These are phyloP conservation scores for human DNA, from an alignment of 2,113 vertebrate species.

Conservation along the genomic window DNA sequence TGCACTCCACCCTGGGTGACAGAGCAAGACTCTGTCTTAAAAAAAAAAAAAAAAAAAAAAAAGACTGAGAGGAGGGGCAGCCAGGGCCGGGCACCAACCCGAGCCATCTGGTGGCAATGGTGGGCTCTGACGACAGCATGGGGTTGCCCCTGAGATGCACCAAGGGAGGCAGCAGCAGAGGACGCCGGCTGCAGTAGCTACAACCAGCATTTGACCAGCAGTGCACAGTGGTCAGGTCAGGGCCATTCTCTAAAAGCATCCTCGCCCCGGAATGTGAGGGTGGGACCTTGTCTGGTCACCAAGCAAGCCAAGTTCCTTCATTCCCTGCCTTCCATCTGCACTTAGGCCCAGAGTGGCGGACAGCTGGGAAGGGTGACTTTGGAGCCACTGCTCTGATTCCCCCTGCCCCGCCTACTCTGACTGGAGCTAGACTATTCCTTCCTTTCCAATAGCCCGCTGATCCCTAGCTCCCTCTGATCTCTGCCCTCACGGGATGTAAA, in stretches of 20 bases:
- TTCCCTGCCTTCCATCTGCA: background rate
- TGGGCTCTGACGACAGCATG: background rate
- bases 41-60: too few species aligned
- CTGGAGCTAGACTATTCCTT: background rate
- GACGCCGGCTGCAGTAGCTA: background rate
- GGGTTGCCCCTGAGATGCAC: background rate
- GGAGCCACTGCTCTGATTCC: background rate
- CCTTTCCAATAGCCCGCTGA: background rate
- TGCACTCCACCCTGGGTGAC: too few species aligned
- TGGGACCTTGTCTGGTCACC: background rate
- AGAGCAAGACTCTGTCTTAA: too few species aligned
- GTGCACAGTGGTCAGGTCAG: rapidly evolving
- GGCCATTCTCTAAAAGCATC: background rate
- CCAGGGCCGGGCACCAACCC: background rate
- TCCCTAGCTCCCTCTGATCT: background rate
- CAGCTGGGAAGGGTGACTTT: background rate
- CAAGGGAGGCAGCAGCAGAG: background rate
- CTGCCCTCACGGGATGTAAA: background rate
- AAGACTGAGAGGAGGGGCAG: background rate
- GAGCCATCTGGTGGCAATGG: background rate
- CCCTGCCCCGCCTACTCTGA: background rate
- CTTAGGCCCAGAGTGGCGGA: background rate
- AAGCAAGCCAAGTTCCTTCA: background rate
- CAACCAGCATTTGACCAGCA: rapidly evolving
- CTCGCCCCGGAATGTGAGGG: background rate